Evolutionary conservation across 2,888 invertebrate species (phyloP).

Genomic region (Phyto melanocephala): DNA sequence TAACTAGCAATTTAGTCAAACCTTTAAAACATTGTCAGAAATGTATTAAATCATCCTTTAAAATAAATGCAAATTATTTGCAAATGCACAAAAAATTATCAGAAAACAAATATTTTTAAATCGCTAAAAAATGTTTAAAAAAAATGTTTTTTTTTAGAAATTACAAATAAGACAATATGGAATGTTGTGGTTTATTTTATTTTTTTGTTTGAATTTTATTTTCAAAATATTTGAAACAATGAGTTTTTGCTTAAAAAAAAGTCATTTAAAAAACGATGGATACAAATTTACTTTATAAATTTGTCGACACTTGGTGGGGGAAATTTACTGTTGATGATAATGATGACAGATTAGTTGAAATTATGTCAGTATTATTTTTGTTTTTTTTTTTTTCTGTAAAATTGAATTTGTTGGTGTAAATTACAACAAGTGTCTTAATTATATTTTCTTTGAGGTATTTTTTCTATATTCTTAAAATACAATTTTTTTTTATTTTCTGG

Average conservation of each 20-base stretch:
- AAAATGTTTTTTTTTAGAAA: no score
- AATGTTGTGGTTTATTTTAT: no score
- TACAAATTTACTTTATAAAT: slow-evolving; percentile 21
- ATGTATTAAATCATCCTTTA: slow-evolving; percentile 34
- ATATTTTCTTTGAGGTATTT: not conserved
- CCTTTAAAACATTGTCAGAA: slow-evolving; percentile 15
- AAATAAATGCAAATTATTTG: not conserved
- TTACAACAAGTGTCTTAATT: slow-evolving; percentile 10
- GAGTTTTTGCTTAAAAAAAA: not conserved
- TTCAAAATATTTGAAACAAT: not conserved
- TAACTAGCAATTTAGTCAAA: not conserved
- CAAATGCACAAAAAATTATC: no score
- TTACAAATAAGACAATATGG: no score
- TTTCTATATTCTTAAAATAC: not conserved
- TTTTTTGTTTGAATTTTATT: no score
- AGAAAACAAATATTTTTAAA: not conserved
- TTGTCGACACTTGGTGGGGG: slow-evolving; percentile 36
- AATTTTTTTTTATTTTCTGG: not conserved
- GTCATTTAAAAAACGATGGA: not conserved
- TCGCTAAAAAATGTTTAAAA: not conserved
- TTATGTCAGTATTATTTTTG: not conserved
- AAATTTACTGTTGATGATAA: not conserved
- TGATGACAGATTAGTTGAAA: no score
- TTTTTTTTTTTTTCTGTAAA: not conserved
- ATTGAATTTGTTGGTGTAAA: not conserved